Conservation (phyloP, 2,888 invertebrate species). For the Hoplodrina ambigua region DNA sequence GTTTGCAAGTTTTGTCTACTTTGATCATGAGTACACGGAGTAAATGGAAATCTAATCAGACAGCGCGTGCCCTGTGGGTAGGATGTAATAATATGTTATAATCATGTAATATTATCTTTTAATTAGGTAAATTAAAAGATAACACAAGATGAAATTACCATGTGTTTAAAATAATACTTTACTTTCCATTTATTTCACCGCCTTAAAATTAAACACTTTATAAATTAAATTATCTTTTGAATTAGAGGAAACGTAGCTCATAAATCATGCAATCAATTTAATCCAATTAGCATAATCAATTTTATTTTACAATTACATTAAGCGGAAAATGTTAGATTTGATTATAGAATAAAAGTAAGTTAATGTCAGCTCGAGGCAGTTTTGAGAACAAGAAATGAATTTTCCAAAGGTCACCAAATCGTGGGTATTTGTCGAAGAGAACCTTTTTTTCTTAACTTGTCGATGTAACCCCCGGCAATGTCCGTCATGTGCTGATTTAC, state of each 20-base stretch:
- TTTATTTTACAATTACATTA: conserved; percentile 5
- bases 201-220: neutral
- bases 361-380: conserved; percentile 11
- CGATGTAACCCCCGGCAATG: neutral
- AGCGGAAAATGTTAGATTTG: conserved; percentile 3
- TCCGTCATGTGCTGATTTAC: conserved; percentile 12
- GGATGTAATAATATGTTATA: neutral
- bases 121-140: conserved; percentile 22
- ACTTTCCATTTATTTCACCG: neutral
- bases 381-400: conserved; percentile 42
- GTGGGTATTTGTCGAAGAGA: conserved; percentile 21
- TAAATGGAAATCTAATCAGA: neutral
- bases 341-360: conserved; percentile 26
- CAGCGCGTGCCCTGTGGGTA: neutral
- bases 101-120: conserved; percentile 19
- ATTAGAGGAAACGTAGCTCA: neutral
- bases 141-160: neutral
- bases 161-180: conserved; percentile 12
- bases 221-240: neutral
- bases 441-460: conserved; percentile 23
- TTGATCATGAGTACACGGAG: neutral
- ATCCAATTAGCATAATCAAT: conserved; percentile 13
- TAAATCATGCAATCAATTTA: neutral
- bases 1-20: no score
- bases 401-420: conserved; percentile 34